phyloP scores from a whole-genome alignment of 2,113 vertebrate genomes.

The Puma concolor region DNA sequence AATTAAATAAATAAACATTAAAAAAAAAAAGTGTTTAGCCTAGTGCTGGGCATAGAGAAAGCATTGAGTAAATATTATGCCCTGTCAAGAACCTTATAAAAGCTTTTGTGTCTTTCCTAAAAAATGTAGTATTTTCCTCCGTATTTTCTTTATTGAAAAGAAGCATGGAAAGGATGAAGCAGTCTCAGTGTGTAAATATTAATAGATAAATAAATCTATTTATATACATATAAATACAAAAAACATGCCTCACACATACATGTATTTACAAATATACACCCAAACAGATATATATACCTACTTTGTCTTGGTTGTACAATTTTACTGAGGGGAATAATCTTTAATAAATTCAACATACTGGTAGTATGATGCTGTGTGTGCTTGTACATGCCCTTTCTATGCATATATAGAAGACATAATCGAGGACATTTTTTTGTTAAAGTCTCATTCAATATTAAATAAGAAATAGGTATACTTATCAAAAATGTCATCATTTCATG shows the following conservation, averaged over 20 bases:
- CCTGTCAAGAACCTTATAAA: not conserved
- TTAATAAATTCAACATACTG: not conserved
- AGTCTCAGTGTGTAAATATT: not conserved
- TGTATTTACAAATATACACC: not conserved
- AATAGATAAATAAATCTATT: not conserved
- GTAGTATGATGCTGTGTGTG: not conserved
- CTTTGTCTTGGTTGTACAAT: not conserved
- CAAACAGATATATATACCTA: not conserved
- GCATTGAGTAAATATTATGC: not conserved
- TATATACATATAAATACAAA: not conserved
- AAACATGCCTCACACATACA: not conserved
- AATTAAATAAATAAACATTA: not conserved
- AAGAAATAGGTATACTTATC: not conserved
- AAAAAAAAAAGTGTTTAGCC: not conserved
- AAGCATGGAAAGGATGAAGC: not conserved
- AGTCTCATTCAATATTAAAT: not conserved
- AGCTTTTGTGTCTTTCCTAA: not conserved
- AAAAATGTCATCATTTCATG: slow-evolving; percentile 45
- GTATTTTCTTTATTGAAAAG: not conserved
- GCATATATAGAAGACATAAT: not conserved
- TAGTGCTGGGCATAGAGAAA: not conserved
- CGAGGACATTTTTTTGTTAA: slow-evolving; percentile 24
- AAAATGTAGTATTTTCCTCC: not conserved
- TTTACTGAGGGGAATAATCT: slow-evolving; percentile 3
- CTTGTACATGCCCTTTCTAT: not conserved